Base-by-base conservation (phyloP, 37 sponge, comb jelly and placozoan genomes). In the Spongia lamella region DNA sequence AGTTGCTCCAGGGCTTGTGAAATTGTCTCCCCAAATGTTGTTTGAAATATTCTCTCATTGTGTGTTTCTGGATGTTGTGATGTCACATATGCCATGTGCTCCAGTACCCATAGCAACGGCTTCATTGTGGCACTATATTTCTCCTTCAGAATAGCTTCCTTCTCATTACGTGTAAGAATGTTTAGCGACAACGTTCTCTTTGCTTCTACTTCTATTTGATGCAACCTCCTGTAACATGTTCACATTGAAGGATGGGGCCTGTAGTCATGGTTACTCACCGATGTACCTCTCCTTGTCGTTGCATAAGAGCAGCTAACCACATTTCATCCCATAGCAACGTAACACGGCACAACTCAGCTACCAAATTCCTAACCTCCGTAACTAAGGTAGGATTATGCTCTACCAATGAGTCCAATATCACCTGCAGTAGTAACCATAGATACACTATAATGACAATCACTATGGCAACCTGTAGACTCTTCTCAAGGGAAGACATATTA, bases 321-420 rank as follows among this genome's bases (percentile, higher is more conserved):
- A 92, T 83, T 80, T 95, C 96, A 25, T 95, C 96, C 96, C 96
- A 94, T 20, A 95, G 86, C 21, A 95, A 80, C 5, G 93, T 86
- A 66, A 95, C 84, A 3, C 96, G 77, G 57, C 85, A 85, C 47
- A 95, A 80, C 64, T 95, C 96, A 7, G 77, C 53, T 27, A 95
- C 90, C 39, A 95, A 80, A 37, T 82, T 77, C 49, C 79, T 47
- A 9, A 88, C 90, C n/a, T 86, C 90, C 34, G 73, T 82, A 47
- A 95, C 96, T 75, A 95, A 49, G 26, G 2, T 21, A 7, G 80
- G 63, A 61, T 79, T 81, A 63, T 76, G 87, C 61, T 84, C 72
- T 50, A 69, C 78, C 27, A 95, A 72, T 3, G 92, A 85, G 77
- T 93, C 94, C 9, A 93, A 73, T 38, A 93, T 90, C 55, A 79